Evolutionary conservation across 2,888 invertebrate genomes (phyloP).

Genomic region (Amphipoea oculea): DNA sequence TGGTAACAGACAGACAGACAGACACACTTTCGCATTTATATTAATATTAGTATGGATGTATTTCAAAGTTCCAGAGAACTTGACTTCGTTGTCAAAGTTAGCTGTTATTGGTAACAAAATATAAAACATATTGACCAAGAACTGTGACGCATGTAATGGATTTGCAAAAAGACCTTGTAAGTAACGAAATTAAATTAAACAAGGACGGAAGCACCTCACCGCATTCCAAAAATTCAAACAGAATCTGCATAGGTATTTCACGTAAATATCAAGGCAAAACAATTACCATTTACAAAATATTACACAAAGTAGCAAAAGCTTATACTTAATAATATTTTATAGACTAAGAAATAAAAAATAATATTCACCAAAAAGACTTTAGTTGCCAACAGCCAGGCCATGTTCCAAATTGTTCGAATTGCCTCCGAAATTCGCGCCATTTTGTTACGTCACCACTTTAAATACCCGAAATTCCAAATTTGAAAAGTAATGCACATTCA

Average conservation of each 20-base stretch:
- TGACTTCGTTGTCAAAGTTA: neutral
- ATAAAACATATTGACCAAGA: neutral
- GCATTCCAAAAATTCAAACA: conserved; percentile 23
- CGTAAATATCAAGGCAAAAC: conserved; percentile 32
- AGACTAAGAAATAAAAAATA: conserved; percentile 30
- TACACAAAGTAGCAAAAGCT: conserved; percentile 5
- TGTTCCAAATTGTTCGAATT: conserved; percentile 82
- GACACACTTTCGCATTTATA: too few species aligned
- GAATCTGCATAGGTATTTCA: conserved; percentile 26
- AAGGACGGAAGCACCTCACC: neutral
- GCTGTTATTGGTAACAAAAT: neutral
- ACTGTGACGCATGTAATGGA: neutral
- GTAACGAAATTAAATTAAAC: conserved; percentile 5
- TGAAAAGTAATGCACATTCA: conserved; percentile 37
- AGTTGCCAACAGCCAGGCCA: conserved; percentile 85
- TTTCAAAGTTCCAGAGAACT: neutral
- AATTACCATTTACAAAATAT: conserved; percentile 28
- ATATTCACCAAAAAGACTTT: conserved; percentile 85
- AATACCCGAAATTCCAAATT: conserved; percentile 45
- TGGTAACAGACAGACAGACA: too few species aligned
- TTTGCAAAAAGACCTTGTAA: neutral
- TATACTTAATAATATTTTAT: neutral
- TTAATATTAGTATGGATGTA: neutral
- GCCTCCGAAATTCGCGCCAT: conserved; percentile 80
- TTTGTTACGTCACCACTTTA: conserved; percentile 57